Percentiles rank a stretch among this genome's conserved stretches.
phyloP scores from a whole-genome alignment of 2,113 vertebrate species.

The Dipodomys spectabilis region DNA sequence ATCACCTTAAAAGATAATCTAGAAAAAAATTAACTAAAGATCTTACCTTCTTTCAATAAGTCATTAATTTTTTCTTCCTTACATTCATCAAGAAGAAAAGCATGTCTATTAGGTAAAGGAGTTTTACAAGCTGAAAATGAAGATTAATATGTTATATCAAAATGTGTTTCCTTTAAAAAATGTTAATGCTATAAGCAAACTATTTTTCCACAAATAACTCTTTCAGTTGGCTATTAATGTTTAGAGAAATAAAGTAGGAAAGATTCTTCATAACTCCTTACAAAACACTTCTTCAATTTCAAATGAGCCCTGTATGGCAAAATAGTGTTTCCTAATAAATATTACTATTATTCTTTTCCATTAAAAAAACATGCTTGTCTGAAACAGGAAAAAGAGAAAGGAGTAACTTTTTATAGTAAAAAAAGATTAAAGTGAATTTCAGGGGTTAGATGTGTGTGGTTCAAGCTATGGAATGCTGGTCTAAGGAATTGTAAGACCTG shows the following conservation, averaged over 20 bases:
- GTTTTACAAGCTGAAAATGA: slow-evolving; percentile 72
- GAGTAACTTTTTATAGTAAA: not conserved
- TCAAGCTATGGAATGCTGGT: no score
- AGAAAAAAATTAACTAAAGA: slow-evolving; percentile 49
- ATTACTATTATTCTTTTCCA: not conserved
- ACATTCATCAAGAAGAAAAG: slow-evolving; percentile 49
- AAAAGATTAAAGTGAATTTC: slow-evolving; percentile 40
- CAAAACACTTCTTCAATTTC: slow-evolving; percentile 15
- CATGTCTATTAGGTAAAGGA: slow-evolving; percentile 58
- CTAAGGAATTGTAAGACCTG: no score
- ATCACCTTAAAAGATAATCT: slow-evolving; percentile 19
- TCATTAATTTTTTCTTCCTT: slow-evolving; percentile 66
- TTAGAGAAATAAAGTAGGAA: slow-evolving; percentile 14
- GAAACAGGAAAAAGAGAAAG: not conserved
- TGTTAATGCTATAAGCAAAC: not conserved
- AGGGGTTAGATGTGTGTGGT: no score
- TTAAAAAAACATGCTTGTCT: slow-evolving; percentile 40
- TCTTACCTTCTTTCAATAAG: slow-evolving; percentile 83
- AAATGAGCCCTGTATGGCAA: not conserved
- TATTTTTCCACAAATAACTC: slow-evolving; percentile 39
- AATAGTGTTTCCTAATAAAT: slow-evolving; percentile 28
- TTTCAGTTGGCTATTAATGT: slow-evolving; percentile 17
- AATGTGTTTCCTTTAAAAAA: slow-evolving; percentile 43
- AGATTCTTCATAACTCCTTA: not conserved
- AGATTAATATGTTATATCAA: slow-evolving; percentile 25